Percentiles rank a stretch among this genome's conserved stretches.
These are phyloP conservation scores for Medauroidea extradentata DNA, from an alignment of 1,140 invertebrate species.

Conservation along the genomic window DNA sequence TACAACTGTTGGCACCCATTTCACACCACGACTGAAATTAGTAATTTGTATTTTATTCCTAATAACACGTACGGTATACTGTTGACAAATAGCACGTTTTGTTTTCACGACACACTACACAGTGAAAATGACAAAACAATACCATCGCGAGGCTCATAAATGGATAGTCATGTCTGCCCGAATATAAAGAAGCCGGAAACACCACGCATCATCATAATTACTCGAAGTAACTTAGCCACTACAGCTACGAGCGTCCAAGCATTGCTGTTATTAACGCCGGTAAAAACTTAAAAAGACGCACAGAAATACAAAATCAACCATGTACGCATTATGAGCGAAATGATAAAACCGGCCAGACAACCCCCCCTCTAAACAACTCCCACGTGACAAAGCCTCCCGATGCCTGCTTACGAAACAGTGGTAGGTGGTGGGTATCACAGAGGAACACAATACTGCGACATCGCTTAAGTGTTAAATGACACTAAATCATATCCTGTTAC, in stretches of 20 bases:
- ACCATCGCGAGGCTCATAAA: too few relatives aligned
- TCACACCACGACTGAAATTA: neutral
- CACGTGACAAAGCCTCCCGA: conserved; percentile 11
- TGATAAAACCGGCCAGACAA: neutral
- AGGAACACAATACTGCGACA: neutral
- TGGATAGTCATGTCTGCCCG: too few relatives aligned
- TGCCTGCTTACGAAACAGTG: neutral
- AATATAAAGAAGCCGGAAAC: too few relatives aligned
- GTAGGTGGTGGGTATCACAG: conserved; percentile 5
- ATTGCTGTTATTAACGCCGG: neutral
- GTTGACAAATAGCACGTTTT: too few relatives aligned
- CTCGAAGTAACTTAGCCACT: neutral
- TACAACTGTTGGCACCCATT: too few relatives aligned
- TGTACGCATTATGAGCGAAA: neutral
- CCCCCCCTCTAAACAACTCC: neutral
- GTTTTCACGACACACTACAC: too few relatives aligned
- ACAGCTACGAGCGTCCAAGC: neutral
- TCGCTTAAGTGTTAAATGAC: neutral
- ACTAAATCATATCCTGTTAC: neutral
- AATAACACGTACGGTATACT: too few relatives aligned
- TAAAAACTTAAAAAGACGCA: neutral
- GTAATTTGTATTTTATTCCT: neutral
- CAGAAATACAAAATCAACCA: neutral
- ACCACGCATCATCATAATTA: neutral
- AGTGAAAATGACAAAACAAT: too few relatives aligned